Evolutionary conservation across 1,140 invertebrate species (phyloP).

Genomic region (Cydia pomonella): DNA sequence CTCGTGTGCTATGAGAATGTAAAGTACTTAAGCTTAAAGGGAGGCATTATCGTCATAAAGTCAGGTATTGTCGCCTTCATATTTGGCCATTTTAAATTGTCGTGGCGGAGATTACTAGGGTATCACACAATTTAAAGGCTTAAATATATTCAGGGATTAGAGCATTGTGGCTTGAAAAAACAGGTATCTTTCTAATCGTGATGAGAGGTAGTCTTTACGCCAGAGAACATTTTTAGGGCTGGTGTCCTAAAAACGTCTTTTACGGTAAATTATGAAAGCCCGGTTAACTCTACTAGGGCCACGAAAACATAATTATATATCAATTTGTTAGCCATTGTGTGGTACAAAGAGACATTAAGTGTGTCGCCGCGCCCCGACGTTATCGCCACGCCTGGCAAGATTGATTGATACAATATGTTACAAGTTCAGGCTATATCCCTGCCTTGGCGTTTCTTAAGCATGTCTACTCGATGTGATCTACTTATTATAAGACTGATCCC

Average conservation of each 20-base stretch:
- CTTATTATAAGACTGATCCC: not conserved
- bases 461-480: not conserved
- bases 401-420: slow-evolving; percentile 32
- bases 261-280: not conserved
- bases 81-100: slow-evolving; percentile 7
- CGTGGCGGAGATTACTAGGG: slow-evolving; percentile 1
- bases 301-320: slow-evolving; percentile 28
- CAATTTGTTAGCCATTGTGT: slow-evolving; percentile 25
- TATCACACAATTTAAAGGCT: not conserved
- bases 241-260: not conserved
- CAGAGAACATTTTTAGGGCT: no score
- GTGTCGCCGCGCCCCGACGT: slow-evolving; percentile 17
- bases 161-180: no score
- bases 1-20: not conserved
- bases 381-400: slow-evolving; percentile 26
- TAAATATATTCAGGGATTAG: not conserved
- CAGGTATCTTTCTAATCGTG: no score
- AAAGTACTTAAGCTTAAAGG: slow-evolving; percentile 21
- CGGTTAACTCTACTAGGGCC: not conserved
- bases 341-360: slow-evolving; percentile 32
- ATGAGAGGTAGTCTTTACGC: no score
- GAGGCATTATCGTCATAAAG: slow-evolving; percentile 22
- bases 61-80: slow-evolving; percentile 20
- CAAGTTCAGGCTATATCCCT: not conserved
- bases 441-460: not conserved